Evolutionary conservation across 2,113 vertebrate species (phyloP).

Genomic region (Dendropsophus ebraccatus): DNA sequence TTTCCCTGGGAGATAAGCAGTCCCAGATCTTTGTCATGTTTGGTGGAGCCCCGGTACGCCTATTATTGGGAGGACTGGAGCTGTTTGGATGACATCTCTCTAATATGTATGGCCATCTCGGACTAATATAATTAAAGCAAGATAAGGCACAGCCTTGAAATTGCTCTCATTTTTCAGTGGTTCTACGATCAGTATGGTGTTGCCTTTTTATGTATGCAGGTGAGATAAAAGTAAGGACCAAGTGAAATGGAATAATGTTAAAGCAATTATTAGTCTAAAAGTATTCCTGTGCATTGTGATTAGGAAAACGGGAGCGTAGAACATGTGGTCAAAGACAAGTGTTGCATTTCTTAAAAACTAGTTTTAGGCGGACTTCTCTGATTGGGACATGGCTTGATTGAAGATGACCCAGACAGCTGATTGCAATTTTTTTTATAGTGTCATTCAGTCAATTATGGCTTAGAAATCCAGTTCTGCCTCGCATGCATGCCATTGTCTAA

Average conservation of each 20-base stretch:
- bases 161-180: background rate
- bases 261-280: background rate
- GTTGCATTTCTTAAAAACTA: constrained; percentile 34
- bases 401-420: constrained; percentile 49
- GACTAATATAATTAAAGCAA: background rate
- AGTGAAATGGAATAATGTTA: background rate
- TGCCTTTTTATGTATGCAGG: background rate
- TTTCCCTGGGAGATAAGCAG: background rate
- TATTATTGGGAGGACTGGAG: background rate
- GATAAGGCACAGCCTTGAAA: background rate
- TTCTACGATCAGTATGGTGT: background rate
- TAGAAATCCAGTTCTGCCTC: background rate
- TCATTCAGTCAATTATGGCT: constrained; percentile 37
- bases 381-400: constrained; percentile 44
- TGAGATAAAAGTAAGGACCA: background rate
- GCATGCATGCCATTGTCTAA: constrained; percentile 24
- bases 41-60: background rate
- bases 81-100: background rate
- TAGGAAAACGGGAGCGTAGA: background rate
- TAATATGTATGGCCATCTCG: background rate
- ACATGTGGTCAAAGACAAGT: constrained; percentile 24
- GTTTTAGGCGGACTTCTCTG: background rate
- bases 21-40: background rate
- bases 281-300: background rate
- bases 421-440: constrained; percentile 40